Base-by-base conservation (phyloP, 2,113 vertebrate species). In the Halcyon malimbica region DNA sequence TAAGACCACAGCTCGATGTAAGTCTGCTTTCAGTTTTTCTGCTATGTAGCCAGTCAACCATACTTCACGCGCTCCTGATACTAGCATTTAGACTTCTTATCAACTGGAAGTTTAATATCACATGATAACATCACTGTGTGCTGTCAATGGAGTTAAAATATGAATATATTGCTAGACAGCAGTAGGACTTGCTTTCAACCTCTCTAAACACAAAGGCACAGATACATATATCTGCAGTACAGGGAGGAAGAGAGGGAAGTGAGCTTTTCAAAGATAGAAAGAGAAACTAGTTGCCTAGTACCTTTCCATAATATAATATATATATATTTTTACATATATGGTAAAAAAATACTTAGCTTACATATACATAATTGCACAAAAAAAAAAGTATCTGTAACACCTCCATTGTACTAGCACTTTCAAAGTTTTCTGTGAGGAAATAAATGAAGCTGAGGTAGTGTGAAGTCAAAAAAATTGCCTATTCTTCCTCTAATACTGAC, bases 121-220 rank as follows among this genome's bases (percentile, higher is more conserved):
- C 79, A 67, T 0, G 18, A 53, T 81, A 95, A 56, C 73, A 94
- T 85, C 91, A 24, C 79, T 31, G 26, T 64, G 67, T 73, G 83
- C 89, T 93, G 89, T 87, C 94, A 95, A 18, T n/a, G 62, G 48
- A 91, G 79, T 53, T 60, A 84, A 91, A 96, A 85, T 60, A 81
- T 5, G 51, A 92, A 80, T 35, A 83, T 84, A 75, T 17, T 48
- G 35, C 64, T 60, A 74, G 79, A 81, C 26, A 92, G 90, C 68
- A 53, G 56, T 1, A 44, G 81, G 68, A 86, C 90, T 94, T 89
- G 77, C 77, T 95, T 90, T 92, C 77, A 83, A 77, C 33, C 69
- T 64, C 57, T 79, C 73, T 83, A 37, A 94, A 65, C 35, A 83
- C 64, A 70, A 3, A 67, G 46, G 31, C 42, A 79, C 31, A 42